A percentile compares a stretch with the other conserved stretches of the same genome.
These are phyloP conservation scores for Calephelis perditalis DNA, from an alignment of 2,888 invertebrate genomes.

Conservation along the genomic window DNA sequence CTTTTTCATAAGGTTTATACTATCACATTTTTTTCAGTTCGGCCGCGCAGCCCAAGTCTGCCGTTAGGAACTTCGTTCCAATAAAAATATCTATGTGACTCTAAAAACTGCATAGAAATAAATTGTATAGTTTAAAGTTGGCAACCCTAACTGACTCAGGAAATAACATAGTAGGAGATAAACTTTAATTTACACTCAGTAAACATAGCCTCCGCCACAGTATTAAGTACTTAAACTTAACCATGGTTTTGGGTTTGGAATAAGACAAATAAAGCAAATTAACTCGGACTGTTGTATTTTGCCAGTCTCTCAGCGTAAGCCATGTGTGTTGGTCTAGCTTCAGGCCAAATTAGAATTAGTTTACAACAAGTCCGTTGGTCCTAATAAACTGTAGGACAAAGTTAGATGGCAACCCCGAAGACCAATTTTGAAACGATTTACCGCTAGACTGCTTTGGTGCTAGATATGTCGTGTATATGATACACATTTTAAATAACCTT, in stretches of 20 bases:
- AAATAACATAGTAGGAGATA: no score
- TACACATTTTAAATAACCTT: no score
- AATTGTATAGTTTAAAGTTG: no score
- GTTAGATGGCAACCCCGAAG: slow-evolving; percentile 8
- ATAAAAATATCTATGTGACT: no score
- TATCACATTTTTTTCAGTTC: no score
- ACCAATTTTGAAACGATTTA: slow-evolving; percentile 15
- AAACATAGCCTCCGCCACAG: neutral
- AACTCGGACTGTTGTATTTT: slow-evolving; percentile 15
- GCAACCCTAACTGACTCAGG: no score
- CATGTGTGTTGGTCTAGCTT: slow-evolving; percentile 19
- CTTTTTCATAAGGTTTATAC: no score
- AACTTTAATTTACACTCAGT: no score
- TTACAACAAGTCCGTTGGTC: slow-evolving; percentile 20
- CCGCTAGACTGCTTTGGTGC: neutral
- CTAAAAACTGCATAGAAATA: no score
- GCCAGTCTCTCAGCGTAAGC: slow-evolving; percentile 18
- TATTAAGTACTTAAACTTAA: neutral
- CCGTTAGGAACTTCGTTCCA: no score
- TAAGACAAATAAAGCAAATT: slow-evolving; percentile 16
- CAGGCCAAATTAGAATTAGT: slow-evolving; percentile 24
- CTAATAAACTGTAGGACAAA: slow-evolving; percentile 13
- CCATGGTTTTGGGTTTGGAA: neutral
- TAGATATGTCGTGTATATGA: no score
- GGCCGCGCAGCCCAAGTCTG: no score